These are phyloP conservation scores for Empidonax alnorum DNA, from an alignment of 2,113 vertebrate genomes.

Conservation along the genomic window DNA sequence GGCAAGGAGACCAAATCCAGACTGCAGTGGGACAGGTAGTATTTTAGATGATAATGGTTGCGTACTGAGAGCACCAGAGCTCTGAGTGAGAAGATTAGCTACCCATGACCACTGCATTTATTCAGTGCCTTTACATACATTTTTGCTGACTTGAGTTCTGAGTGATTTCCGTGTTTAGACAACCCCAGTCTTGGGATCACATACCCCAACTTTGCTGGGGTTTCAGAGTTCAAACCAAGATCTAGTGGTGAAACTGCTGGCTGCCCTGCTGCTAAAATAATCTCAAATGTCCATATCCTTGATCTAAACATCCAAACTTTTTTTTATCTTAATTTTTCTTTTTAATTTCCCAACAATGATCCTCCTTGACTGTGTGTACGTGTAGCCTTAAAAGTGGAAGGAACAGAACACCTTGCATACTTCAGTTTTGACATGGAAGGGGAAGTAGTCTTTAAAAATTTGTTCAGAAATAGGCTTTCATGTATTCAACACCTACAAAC, in stretches of 20 bases:
- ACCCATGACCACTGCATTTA: neutral
- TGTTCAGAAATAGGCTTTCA: neutral
- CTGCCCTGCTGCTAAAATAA: neutral
- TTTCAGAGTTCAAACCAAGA: constrained; percentile 42
- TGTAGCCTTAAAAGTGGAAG: neutral
- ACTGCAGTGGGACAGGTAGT: constrained; percentile 4
- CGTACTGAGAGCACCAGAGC: neutral
- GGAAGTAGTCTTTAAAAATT: neutral
- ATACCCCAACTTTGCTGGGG: neutral
- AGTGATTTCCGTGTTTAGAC: constrained; percentile 17
- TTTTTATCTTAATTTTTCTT: neutral
- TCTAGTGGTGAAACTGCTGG: neutral
- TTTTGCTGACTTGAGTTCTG: constrained; percentile 43
- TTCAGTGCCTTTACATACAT: neutral
- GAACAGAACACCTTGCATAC: neutral
- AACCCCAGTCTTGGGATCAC: neutral
- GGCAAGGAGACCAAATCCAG: constrained; percentile 44
- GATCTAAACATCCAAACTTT: neutral
- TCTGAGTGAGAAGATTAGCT: neutral
- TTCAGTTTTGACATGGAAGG: neutral
- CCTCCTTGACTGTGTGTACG: neutral
- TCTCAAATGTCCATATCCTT: neutral
- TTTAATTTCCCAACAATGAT: neutral
- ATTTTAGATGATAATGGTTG: constrained; percentile 5
- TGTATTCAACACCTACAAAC: neutral